Base-by-base conservation (phyloP, 1,140 invertebrate species). In the Babylonia areolata region DNA sequence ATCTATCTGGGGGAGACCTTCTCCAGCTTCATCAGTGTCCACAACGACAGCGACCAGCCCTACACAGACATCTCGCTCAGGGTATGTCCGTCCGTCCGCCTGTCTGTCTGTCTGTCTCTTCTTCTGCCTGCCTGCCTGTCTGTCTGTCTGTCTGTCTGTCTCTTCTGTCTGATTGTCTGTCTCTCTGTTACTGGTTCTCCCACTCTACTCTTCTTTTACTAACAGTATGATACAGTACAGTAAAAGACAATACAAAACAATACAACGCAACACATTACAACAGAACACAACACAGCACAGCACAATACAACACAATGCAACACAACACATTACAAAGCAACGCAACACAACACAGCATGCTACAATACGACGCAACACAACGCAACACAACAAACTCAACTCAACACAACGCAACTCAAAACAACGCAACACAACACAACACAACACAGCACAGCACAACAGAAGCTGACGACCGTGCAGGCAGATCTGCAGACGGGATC, bases 1-100 rank as follows among this genome's bases (percentile, higher is more conserved):
- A 97, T 97, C 90, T 97, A 97, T 94, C 93, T 97, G 40, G 99
- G 99, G 33, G 98, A 99, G 96, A 99, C 98, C 37, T 99, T 99
- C 95, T 98, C 98, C 1, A 98, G 98, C 94, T 99, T 99, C 93
- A 96, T 99, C 81, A 98, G 97, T 95, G 97, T 99, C 78, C 97
- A 99, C 92, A 99, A 99, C 95, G 97, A 98, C 93, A 98, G 97
- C 83, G 96, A 96, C 87, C 96, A 97, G 94, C 88, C 90, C 11
- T 94, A 93, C 84, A 91, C 89, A 58, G 94, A 95, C 79, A 93
- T 95, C 71, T 87, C 89, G 9, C 88, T 95, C 31, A 94, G 94
- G 91, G 94, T 94, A 86, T 35, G 73, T 77, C 23, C 37, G 3
- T 77, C 31, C 37, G 73, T 77, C 31, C 37, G 73, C 37, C 31